phyloP scores from a whole-genome alignment of 2,113 vertebrate species.

The Grus americana region DNA sequence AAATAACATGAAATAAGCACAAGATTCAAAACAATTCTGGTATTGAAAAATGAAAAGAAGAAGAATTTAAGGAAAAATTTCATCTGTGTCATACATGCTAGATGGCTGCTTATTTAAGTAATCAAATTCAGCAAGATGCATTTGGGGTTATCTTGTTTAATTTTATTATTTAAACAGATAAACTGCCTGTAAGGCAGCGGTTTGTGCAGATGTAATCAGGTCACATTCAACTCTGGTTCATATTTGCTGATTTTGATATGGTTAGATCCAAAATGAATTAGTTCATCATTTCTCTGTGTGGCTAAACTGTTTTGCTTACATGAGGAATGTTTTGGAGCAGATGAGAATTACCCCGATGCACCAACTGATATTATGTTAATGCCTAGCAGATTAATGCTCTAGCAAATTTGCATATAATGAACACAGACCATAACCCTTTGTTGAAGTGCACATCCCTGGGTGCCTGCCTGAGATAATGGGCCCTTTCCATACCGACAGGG shows the following conservation, averaged over 20 bases:
- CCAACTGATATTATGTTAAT: constrained; percentile 64
- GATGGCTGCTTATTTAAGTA: constrained; percentile 42
- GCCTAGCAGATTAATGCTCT: constrained; percentile 52
- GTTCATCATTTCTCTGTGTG: not conserved
- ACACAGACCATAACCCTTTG: not conserved
- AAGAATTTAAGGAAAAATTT: constrained; percentile 16
- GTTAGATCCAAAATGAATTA: not conserved
- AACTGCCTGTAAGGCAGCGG: not conserved
- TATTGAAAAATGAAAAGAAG: not conserved
- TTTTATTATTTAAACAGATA: constrained; percentile 50
- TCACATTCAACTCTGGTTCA: not conserved
- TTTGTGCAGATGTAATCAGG: not conserved
- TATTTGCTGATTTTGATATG: not conserved
- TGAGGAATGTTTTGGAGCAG: constrained; percentile 40
- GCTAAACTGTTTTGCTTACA: constrained; percentile 8
- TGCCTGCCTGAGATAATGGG: constrained; percentile 46
- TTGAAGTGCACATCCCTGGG: constrained; percentile 37
- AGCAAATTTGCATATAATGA: constrained; percentile 71
- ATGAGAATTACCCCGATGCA: constrained; percentile 3
- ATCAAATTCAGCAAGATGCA: constrained; percentile 34
- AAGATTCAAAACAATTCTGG: not conserved
- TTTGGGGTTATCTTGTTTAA: constrained; percentile 28
- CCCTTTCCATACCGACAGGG: not conserved
- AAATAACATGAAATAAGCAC: not conserved
- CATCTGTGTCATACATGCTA: not conserved